phyloP scores from a whole-genome alignment of 2,113 vertebrate genomes.

The rabbit (Oryctolagus cuniculus) region DNA sequence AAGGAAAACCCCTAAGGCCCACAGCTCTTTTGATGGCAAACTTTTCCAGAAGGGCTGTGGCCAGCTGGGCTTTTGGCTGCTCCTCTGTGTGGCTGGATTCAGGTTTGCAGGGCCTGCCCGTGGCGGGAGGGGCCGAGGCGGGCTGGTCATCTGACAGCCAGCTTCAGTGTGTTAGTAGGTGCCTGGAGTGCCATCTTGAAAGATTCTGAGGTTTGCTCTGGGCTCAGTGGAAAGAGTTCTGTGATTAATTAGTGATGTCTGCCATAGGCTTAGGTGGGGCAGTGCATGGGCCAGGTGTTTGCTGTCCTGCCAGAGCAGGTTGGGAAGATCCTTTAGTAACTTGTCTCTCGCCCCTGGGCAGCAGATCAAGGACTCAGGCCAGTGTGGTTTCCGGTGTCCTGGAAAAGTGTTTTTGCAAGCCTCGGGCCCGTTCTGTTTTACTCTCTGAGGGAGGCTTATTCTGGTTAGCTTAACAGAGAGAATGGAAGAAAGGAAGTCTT shows the following conservation, averaged over 20 bases:
- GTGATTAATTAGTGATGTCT: slow-evolving; percentile 59
- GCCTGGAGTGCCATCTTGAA: background rate
- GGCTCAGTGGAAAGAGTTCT: slow-evolving; percentile 23
- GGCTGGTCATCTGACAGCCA: background rate
- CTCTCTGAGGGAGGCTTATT: slow-evolving; percentile 38
- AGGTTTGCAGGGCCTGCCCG: background rate
- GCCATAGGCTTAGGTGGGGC: background rate
- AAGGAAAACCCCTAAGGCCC: background rate
- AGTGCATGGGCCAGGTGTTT: background rate
- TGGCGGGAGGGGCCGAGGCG: too few relatives aligned
- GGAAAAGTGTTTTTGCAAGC: slow-evolving; percentile 57
- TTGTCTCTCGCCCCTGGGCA: slow-evolving; percentile 47
- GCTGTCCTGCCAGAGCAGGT: background rate
- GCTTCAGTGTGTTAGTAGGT: background rate
- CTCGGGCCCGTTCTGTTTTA: slow-evolving; percentile 50
- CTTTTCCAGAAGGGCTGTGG: background rate
- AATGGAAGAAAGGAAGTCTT: slow-evolving; percentile 55
- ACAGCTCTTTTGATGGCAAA: slow-evolving; percentile 12
- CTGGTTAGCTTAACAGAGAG: slow-evolving; percentile 55
- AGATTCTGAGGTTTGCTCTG: background rate
- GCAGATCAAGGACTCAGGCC: slow-evolving; percentile 57
- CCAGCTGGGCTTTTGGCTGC: background rate
- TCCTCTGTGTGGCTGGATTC: background rate
- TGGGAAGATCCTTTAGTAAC: slow-evolving; percentile 6
- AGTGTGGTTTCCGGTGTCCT: slow-evolving; percentile 61